Conservation (phyloP, 2,797 vertebrate genomes). For the Carduelis carduelis region DNA sequence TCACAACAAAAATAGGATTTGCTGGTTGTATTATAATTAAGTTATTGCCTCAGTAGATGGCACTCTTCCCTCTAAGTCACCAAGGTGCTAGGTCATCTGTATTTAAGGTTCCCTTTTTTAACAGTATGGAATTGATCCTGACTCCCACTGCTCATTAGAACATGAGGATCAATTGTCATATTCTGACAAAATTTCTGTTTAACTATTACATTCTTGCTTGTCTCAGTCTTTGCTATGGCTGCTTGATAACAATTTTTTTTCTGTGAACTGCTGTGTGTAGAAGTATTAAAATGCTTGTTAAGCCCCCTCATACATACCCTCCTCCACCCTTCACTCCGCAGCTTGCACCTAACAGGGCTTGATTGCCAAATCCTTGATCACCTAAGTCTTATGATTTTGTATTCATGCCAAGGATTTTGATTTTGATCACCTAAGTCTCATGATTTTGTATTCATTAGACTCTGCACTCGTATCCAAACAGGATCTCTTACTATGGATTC, state of each 20-base stretch:
- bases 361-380: background rate
- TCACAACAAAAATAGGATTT: background rate
- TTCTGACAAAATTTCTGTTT: background rate
- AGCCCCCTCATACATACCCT: background rate
- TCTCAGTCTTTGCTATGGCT: background rate
- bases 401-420: background rate
- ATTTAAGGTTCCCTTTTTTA: background rate
- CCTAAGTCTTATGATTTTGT: background rate
- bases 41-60: constrained; percentile 38
- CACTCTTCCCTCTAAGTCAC: constrained; percentile 40
- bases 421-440: background rate
- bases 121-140: background rate
- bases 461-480: background rate
- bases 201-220: background rate
- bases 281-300: background rate
- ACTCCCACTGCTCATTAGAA: background rate
- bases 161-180: background rate
- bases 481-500: background rate
- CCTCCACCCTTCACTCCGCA: background rate
- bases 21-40: background rate
- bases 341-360: accelerated
- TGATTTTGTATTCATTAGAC: background rate
- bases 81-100: background rate
- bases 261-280: background rate
- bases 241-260: background rate